Evolutionary conservation across 2,113 vertebrate genomes (phyloP).

Genomic region (Jacana jacana): DNA sequence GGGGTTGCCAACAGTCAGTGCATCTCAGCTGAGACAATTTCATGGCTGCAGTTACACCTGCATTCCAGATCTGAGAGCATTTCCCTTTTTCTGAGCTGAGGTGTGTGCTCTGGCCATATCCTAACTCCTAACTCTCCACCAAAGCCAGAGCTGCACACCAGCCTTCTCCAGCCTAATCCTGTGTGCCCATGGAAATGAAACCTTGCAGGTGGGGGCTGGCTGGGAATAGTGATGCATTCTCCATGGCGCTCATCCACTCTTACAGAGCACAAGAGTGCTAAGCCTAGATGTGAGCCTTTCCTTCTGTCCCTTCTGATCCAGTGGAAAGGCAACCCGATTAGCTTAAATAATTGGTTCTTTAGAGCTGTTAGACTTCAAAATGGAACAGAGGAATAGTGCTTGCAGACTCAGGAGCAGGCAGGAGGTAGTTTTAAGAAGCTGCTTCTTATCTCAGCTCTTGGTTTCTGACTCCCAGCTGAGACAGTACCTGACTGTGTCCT

Average conservation of each 20-base stretch:
- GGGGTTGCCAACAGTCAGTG: neutral
- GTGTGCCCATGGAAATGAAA: neutral
- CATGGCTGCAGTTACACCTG: neutral
- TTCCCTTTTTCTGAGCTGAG: neutral
- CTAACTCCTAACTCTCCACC: neutral
- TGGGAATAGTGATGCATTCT: neutral
- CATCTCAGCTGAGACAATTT: neutral
- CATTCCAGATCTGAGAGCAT: neutral
- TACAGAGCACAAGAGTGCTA: fast-evolving
- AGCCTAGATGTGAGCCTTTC: neutral
- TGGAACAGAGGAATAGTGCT: neutral
- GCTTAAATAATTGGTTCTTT: neutral
- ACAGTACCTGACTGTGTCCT: neutral
- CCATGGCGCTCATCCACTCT: too few species aligned
- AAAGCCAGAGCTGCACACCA: neutral
- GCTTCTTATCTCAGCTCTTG: neutral
- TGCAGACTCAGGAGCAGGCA: neutral
- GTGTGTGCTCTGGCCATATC: neutral
- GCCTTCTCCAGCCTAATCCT: neutral
- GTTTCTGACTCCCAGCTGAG: neutral
- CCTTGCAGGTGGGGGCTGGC: neutral
- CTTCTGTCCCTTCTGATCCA: neutral
- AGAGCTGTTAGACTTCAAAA: neutral
- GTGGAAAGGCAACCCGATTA: neutral
- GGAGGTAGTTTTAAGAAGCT: neutral